Base-by-base conservation (phyloP, 2,113 vertebrate species). In the Strix uralensis region DNA sequence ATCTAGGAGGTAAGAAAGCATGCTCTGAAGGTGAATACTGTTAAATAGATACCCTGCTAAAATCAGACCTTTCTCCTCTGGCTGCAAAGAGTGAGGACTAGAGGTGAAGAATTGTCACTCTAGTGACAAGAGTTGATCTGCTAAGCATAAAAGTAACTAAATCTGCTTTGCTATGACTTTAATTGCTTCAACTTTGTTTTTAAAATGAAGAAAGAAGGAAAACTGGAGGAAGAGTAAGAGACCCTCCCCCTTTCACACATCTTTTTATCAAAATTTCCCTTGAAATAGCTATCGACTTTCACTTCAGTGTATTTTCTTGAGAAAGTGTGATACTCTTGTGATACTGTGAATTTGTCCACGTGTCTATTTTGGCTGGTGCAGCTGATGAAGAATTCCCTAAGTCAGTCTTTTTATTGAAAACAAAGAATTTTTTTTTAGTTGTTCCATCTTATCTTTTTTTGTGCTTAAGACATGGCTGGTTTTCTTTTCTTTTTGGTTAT, bases 341-440 rank as follows among this genome's bases (percentile, higher is more conserved):
- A 67, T 46, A 32, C 44, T 59, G 47, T n/a, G 18, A 49, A 0
- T 92, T 86, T 15, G 34, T 71, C 52, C 13, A 15, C 0, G 0
- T 61, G 14, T n/a, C 70, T 54, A 7, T 66, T 88, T 74, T 71
- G 47, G 36, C 61, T 85, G 19, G 81, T 54, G 51, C 27, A 75
- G 16, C 34, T 79, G 55, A 55, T 52, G 40, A 83, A 54, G 25
- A 54, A 55, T 54, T 72, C 36, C 46, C 8, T 54, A 30, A 52
- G 16, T 61, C 29, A 47, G 13, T 58, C 29, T 63, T 82, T 81
- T 86, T 77, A 49, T 5, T 78, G 25, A 69, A 86, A n/a, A 30
- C 7, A 27, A 58, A 84, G 6, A 29, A 15, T 57, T 52, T 73
- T 86, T 40, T 73, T 86, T 34, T 7, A 32, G 15, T 82, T 71